These are phyloP conservation scores for Drymonia ruficornis DNA, from an alignment of 2,888 invertebrate genomes.

Conservation along the genomic window DNA sequence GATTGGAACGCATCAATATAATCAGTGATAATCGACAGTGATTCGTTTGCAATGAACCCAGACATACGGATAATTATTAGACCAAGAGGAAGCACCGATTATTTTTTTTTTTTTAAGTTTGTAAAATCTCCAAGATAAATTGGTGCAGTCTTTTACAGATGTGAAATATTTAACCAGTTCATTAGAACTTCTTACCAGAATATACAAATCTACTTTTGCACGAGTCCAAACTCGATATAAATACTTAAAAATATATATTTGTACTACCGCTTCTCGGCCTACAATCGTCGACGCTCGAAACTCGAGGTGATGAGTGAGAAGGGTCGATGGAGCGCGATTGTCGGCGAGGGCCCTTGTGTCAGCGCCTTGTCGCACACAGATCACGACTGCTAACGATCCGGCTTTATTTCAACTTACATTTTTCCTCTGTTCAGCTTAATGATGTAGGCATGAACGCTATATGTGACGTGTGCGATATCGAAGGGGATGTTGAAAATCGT, in stretches of 20 bases:
- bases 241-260: not conserved
- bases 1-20: too few species aligned
- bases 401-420: conserved; percentile 34
- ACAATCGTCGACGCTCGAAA: not conserved
- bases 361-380: conserved; percentile 63
- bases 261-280: not conserved
- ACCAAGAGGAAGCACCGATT: too few species aligned
- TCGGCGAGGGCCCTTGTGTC: conserved; percentile 56
- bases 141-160: too few species aligned
- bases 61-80: too few species aligned
- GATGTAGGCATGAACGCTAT: conserved; percentile 12
- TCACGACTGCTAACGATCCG: conserved; percentile 54
- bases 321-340: conserved; percentile 58
- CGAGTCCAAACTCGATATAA: too few species aligned
- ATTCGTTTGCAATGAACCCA: too few species aligned
- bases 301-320: conserved; percentile 44
- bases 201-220: too few species aligned
- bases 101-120: too few species aligned
- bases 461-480: not conserved
- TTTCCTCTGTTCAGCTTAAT: conserved; percentile 33
- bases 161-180: too few species aligned
- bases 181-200: too few species aligned
- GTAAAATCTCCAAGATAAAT: too few species aligned
- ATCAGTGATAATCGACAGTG: too few species aligned
- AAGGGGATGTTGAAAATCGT: not conserved